Evolutionary conservation across 2,797 vertebrate species (phyloP).

Genomic region (Ataeniobius toweri): DNA sequence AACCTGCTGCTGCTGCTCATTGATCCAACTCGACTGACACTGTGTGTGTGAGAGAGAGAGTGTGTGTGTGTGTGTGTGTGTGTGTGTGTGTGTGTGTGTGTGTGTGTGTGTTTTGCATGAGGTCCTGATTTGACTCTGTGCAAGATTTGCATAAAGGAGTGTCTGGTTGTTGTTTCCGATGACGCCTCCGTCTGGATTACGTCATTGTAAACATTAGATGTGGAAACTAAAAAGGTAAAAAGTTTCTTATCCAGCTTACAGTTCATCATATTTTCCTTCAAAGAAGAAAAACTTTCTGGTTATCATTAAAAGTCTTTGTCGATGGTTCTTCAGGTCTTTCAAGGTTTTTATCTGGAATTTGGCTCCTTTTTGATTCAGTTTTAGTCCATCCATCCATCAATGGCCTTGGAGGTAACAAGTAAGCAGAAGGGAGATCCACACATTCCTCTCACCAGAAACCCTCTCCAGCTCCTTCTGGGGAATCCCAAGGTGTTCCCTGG

Average conservation of each 20-base stretch:
- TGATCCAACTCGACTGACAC: background rate
- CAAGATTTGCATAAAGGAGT: slow-evolving; percentile 12
- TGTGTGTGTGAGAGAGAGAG: background rate
- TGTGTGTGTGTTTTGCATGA: slow-evolving; percentile 13
- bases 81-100: background rate
- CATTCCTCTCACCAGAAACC: too few relatives aligned
- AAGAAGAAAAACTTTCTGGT: too few relatives aligned
- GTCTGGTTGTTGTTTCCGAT: background rate
- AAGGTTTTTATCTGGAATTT: too few relatives aligned
- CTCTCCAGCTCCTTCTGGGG: too few relatives aligned
- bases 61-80: background rate
- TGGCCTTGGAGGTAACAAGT: too few relatives aligned
- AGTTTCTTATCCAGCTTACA: too few relatives aligned
- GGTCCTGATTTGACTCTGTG: slow-evolving; percentile 9
- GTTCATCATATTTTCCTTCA: background rate
- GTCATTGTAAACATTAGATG: background rate
- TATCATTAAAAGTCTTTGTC: background rate
- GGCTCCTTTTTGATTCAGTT: too few relatives aligned
- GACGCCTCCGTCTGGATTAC: background rate
- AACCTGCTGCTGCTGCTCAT: slow-evolving; percentile 5
- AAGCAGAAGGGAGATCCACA: too few relatives aligned
- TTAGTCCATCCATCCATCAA: too few relatives aligned
- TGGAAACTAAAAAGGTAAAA: background rate
- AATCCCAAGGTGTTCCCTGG: too few relatives aligned
- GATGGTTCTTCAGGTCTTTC: too few relatives aligned